Conservation (phyloP, 1,140 invertebrate genomes). For the Neoseiulus cucumeris region DNA sequence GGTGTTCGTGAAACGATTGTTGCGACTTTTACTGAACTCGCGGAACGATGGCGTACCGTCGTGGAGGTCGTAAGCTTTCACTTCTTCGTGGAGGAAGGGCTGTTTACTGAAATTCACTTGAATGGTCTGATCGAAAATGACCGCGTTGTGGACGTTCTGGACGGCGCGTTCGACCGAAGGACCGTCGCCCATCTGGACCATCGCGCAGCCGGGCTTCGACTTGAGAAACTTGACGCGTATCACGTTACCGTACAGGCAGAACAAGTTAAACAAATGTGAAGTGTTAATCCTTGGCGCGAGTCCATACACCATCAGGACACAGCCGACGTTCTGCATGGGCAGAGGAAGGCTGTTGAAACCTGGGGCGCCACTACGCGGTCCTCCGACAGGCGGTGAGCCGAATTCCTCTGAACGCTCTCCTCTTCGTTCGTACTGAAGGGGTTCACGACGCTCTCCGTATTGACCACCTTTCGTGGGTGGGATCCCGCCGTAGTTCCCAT, state of each 20-base stretch:
- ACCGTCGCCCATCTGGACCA: slow-evolving; percentile 97
- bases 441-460: not conserved
- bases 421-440: not conserved
- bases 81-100: slow-evolving; percentile 83
- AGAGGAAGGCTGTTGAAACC: slow-evolving; percentile 19
- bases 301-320: slow-evolving; percentile 95
- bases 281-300: slow-evolving; percentile 83
- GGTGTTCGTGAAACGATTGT: slow-evolving; percentile 51
- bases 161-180: slow-evolving; percentile 80
- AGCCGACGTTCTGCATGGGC: slow-evolving; percentile 32
- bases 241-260: slow-evolving; percentile 95
- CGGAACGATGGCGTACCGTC: slow-evolving; percentile 93
- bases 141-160: slow-evolving; percentile 77
- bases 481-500: slow-evolving; percentile 16
- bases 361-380: slow-evolving; percentile 20
- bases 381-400: slow-evolving; percentile 17
- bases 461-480: slow-evolving; percentile 3
- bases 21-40: slow-evolving; percentile 87
- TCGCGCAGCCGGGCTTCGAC: slow-evolving; percentile 95
- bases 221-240: slow-evolving; percentile 93
- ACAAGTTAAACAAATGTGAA: slow-evolving; percentile 92
- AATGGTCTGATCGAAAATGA: slow-evolving; percentile 46
- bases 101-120: slow-evolving; percentile 76
- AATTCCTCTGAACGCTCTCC: not conserved
- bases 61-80: slow-evolving; percentile 78